Evolutionary conservation across 2,888 invertebrate genomes (phyloP).

Genomic region (Spicauda simplicius): DNA sequence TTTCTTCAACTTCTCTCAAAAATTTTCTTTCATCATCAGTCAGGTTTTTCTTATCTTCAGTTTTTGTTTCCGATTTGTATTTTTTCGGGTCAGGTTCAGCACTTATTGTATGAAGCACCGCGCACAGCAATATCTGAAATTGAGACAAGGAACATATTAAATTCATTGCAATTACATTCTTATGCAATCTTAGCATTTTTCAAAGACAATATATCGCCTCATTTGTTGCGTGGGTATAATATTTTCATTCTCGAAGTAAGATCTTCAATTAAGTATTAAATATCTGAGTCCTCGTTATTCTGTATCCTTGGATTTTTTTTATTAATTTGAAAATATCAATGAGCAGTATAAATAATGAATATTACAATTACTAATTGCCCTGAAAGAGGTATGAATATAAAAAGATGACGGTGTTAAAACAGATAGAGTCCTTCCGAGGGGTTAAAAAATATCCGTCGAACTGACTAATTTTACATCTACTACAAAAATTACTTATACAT

Average conservation of each 20-base stretch:
- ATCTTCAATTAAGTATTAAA: constrained; percentile 66
- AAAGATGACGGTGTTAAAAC: too few relatives aligned
- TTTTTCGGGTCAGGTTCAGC: constrained; percentile 77
- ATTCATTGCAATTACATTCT: constrained; percentile 5
- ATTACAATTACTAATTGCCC: too few relatives aligned
- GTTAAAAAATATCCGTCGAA: too few relatives aligned
- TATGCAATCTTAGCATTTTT: constrained; percentile 2
- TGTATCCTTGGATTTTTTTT: too few relatives aligned
- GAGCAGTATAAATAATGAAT: too few relatives aligned
- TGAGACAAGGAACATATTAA: constrained; percentile 41
- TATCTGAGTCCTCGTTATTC: constrained; percentile 52
- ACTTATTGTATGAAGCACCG: constrained; percentile 52
- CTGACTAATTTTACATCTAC: too few relatives aligned
- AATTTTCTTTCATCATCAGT: constrained; percentile 76
- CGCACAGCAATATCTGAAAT: constrained; percentile 72
- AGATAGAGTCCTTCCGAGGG: too few relatives aligned
- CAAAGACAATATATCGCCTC: constrained; percentile 44
- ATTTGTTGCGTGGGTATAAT: constrained; percentile 52
- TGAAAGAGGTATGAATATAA: too few relatives aligned
- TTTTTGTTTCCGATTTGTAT: constrained; percentile 62
- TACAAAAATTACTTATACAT: too few relatives aligned
- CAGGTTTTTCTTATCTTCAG: constrained; percentile 59
- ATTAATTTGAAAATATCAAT: too few relatives aligned
- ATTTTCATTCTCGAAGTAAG: constrained; percentile 55
- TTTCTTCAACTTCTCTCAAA: constrained; percentile 77